Base-by-base conservation (phyloP, 1,140 invertebrate species). In the Zaprionus davidi region DNA sequence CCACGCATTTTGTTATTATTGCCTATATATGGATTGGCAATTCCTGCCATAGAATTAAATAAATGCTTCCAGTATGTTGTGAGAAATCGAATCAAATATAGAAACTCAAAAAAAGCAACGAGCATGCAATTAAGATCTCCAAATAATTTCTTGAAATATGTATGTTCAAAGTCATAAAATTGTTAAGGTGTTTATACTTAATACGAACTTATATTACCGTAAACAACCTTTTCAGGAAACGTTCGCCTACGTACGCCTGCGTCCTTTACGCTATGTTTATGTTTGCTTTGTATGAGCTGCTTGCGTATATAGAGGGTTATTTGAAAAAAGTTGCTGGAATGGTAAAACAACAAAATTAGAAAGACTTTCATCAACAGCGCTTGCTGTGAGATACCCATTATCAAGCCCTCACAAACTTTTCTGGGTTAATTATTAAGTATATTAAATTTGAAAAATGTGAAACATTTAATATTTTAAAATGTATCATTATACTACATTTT, bases 311-410 rank as follows among this genome's bases (percentile, higher is more conserved):
- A 24, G 46, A 51, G 46, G 20, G 11, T 46, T 46, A 17, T 46
- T 46, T 17, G 15, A 46, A 46, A 46, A 46, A 46, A 7, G 6
- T 46, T 17, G n/a, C 46, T 51, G 46, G 46, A 51, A 20, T 22
- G 1, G 9, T 51, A 49, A 20, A 51, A 51, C 12, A 51, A 51
- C n/a, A 7, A 17, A 46, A 9, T 17, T 17, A 46, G 41, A 46
- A 46, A 17, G 2, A 17, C n/a, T 11, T 9, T 46, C 7, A 17
- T 46, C n/a, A 46, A 46, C 7, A 9, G n/a, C 41, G 2, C 6
- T 9, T 46, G 41, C n/a, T 46, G n/a, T 9, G 41, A 46, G 41
- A 46, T 46, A 46, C 41, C 41, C 41, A 46, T 41, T 41, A n/a
- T 6, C 13, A n/a, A n/a, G 38, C 15, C 15, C 5, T n/a, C 11